Evolutionary conservation across 2,888 invertebrate species (phyloP), one percentile per base, ranked within the genome.

Genomic region (Agrilus cyanescens): DNA sequence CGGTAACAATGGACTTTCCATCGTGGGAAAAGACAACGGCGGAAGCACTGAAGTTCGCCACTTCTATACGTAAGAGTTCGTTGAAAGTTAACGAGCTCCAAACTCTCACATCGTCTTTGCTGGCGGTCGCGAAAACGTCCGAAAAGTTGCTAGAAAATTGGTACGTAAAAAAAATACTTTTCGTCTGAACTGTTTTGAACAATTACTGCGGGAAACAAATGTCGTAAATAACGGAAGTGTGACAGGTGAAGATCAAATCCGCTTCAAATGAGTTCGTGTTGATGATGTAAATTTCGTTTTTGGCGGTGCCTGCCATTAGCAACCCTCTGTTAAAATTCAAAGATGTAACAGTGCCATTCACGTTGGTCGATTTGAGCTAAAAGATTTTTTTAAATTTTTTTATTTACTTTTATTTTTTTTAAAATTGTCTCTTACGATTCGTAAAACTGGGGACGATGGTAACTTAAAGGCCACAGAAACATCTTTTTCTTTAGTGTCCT

Each of bases 21-120:
- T 89, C 85, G 13, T 73, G 71, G 3, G 85, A 70, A 64, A 94
- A 88, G 20, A 80, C 74, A 16, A 93, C 70, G 34, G 80, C 74
- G 8, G 86, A 80, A 60, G 91, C 93, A 4, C 78, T 78, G 63
- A 90, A 89, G 69, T 94, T 94, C n/a, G 82, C 82, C 13, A 93
- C 85, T 47, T 77, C 75, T 48, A 93, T 83, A 31, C 94, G 74
- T 15, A 91, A 72, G 47, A 91, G 67, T 69, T 95, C 94, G 57
- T 80, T 80, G 55, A 80, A 78, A 1, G 80, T 78, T 33, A 69
- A 69, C 38, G 82, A 67, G 51, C 84, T 82, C 94, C 94, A 95
- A 46, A 94, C 77, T 43, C 94, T 75, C 38, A 94, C 82, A 54
- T 85, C 85, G 56, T 91, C 81, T 56, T 81, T 76, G 41, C 90